Conservation (phyloP, 2,888 invertebrate genomes). For the Dryobotodes eremita region DNA sequence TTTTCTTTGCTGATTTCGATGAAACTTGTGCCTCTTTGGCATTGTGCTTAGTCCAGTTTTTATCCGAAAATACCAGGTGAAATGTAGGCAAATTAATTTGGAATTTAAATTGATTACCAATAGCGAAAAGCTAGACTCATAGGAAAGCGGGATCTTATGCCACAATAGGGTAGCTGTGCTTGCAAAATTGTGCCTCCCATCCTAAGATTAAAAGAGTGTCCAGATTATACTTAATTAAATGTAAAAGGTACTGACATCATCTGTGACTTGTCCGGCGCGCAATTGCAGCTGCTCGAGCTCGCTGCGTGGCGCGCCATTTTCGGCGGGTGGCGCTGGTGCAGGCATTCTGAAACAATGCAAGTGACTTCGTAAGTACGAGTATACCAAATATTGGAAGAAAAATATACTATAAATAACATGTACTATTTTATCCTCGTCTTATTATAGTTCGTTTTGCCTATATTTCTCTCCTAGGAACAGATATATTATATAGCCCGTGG, state of each 20-base stretch:
- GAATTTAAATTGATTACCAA: not conserved
- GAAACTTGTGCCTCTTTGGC: not conserved
- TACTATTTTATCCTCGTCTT: not conserved
- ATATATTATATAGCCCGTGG: too few relatives aligned
- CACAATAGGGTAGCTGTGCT: not conserved
- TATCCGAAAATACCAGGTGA: not conserved
- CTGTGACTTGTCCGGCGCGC: conserved; percentile 95
- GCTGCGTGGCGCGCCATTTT: conserved; percentile 94
- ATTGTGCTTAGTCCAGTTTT: not conserved
- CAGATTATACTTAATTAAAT: not conserved
- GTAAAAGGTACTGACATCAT: conserved; percentile 93
- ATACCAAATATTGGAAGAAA: not conserved
- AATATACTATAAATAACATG: not conserved
- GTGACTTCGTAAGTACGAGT: conserved; percentile 5
- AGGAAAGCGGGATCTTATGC: not conserved
- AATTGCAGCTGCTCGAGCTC: conserved; percentile 97
- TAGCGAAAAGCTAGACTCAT: not conserved
- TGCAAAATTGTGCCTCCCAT: not conserved
- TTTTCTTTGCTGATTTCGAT: conserved; percentile 19
- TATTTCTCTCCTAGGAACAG: not conserved
- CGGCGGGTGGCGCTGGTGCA: conserved; percentile 90
- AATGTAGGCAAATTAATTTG: not conserved
- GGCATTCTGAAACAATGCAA: conserved; percentile 91
- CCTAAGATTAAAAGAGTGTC: not conserved
- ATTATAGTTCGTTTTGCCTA: not conserved